These are phyloP conservation scores for Centropristis striata DNA, from an alignment of 2,113 vertebrate species.

Conservation along the genomic window DNA sequence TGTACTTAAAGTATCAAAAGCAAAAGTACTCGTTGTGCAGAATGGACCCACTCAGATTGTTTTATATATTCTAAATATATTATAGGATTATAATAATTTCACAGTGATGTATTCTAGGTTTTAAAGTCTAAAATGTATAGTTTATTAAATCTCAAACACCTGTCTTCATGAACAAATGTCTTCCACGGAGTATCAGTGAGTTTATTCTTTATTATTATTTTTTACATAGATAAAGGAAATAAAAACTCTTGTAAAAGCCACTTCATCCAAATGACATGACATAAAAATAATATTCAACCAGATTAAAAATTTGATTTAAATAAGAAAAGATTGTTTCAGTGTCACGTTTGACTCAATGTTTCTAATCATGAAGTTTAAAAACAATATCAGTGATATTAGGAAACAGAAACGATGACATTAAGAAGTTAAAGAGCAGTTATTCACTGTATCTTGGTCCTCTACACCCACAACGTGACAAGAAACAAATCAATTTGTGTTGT, in stretches of 20 bases:
- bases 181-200: constrained; percentile 7
- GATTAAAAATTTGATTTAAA: not conserved
- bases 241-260: not conserved
- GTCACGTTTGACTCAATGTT: not conserved
- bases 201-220: not conserved
- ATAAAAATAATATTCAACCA: not conserved
- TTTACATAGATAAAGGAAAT: not conserved
- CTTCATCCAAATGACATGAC: not conserved
- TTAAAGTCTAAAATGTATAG: not conserved
- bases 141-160: not conserved
- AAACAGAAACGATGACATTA: not conserved
- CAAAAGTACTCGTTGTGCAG: too few relatives aligned
- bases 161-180: not conserved
- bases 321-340: not conserved
- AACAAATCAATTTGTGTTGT: not conserved
- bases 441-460: not conserved
- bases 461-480: not conserved
- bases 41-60: too few relatives aligned
- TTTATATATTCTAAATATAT: too few relatives aligned
- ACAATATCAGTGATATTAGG: not conserved
- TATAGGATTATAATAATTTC: too few relatives aligned
- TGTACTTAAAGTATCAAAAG: too few relatives aligned
- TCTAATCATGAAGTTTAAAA: not conserved
- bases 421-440: not conserved
- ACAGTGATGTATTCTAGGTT: not conserved